A percentile compares a stretch with the other conserved stretches of the same genome.
phyloP scores from a whole-genome alignment of 2,113 vertebrate species.

The Bubo blakistoni region DNA sequence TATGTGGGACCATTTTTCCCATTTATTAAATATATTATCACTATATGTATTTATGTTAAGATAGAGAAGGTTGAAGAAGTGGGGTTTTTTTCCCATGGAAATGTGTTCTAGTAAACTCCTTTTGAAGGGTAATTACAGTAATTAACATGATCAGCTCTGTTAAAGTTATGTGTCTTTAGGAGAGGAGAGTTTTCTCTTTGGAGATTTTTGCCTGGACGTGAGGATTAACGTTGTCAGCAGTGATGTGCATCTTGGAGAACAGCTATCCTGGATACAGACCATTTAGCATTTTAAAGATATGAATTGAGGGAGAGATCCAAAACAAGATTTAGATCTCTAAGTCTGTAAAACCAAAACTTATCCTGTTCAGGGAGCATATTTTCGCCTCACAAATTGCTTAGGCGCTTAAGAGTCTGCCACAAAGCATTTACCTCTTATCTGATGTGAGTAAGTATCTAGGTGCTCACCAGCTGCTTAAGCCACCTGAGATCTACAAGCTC shows the following conservation, averaged over 20 bases:
- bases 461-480: neutral
- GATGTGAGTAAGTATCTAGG: neutral
- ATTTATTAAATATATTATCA: neutral
- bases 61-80: neutral
- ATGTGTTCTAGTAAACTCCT: neutral
- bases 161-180: neutral
- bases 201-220: conserved; percentile 1
- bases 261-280: neutral
- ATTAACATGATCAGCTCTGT: neutral
- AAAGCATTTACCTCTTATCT: neutral
- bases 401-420: neutral
- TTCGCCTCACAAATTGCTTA: neutral
- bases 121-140: conserved; percentile 15
- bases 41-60: neutral
- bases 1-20: neutral
- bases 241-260: neutral
- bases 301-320: neutral
- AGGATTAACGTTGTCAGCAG: conserved; percentile 34
- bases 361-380: neutral
- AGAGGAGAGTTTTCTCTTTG: neutral
- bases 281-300: neutral
- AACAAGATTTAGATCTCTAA: conserved; percentile 27
- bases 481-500: neutral
- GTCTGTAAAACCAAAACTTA: conserved; percentile 1
- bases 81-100: neutral